Percentiles rank a stretch among this genome's conserved stretches.
Evolutionary conservation across 2,888 invertebrate species (phyloP).

Genomic region (Actias luna): DNA sequence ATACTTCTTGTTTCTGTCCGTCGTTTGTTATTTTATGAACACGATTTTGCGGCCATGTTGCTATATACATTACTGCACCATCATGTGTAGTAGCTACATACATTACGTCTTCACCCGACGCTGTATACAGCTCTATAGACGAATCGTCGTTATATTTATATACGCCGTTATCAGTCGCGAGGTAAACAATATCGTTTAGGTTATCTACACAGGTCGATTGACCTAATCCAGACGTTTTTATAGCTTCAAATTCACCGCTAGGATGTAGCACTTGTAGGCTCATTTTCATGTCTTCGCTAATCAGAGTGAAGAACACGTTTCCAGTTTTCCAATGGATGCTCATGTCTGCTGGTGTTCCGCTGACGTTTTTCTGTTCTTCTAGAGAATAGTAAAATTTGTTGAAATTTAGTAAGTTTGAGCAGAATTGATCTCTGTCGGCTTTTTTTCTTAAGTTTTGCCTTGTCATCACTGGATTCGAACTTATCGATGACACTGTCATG

Average conservation of each 20-base stretch:
- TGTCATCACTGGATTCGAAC: constrained; percentile 54
- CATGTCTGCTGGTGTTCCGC: constrained; percentile 71
- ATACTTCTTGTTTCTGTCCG: constrained; percentile 58
- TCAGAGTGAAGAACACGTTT: constrained; percentile 64
- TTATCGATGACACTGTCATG: constrained; percentile 34
- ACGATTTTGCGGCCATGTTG: constrained; percentile 73
- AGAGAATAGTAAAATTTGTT: constrained; percentile 59
- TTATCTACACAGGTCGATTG: constrained; percentile 74
- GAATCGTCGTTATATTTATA: constrained; percentile 69
- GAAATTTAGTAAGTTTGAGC: constrained; percentile 50
- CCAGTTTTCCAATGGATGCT: constrained; percentile 69
- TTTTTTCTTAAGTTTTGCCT: constrained; percentile 44
- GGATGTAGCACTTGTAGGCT: constrained; percentile 56
- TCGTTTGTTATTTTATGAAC: constrained; percentile 64
- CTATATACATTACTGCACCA: constrained; percentile 62
- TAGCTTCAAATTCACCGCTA: constrained; percentile 54
- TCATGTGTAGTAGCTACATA: constrained; percentile 63
- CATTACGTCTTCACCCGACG: constrained; percentile 72
- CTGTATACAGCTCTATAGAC: constrained; percentile 57
- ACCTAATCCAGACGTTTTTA: constrained; percentile 67
- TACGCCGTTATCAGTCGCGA: constrained; percentile 74
- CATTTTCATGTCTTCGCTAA: constrained; percentile 73
- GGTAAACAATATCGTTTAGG: constrained; percentile 69
- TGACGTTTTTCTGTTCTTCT: constrained; percentile 49
- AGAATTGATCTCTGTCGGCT: constrained; percentile 43